Percentiles rank a stretch among this genome's conserved stretches.
Conservation (phyloP, 2,113 vertebrate species). For the Anoura caudifer region DNA sequence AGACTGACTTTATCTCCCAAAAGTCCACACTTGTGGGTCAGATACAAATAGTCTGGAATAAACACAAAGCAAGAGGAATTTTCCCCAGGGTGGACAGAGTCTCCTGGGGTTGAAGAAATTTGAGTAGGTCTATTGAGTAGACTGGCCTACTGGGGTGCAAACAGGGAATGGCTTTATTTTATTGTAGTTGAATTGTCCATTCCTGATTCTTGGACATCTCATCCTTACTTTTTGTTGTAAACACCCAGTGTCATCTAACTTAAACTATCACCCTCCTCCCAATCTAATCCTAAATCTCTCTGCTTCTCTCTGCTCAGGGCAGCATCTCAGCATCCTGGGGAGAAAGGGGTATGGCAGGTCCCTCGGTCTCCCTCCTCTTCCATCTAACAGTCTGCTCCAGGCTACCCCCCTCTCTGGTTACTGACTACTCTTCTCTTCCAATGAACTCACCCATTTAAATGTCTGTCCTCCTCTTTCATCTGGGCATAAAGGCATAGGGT, state of each 20-base stretch:
- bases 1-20: background rate
- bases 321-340: background rate
- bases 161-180: constrained; percentile 31
- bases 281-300: background rate
- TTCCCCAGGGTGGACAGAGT: background rate
- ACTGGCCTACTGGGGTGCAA: background rate
- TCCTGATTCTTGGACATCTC: background rate
- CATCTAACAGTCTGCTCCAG: too few relatives aligned
- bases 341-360: background rate
- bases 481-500: background rate
- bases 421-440: background rate
- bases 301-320: background rate
- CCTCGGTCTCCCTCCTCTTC: background rate
- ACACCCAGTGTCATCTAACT: background rate
- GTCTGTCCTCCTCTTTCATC: background rate
- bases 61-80: background rate
- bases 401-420: background rate
- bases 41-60: background rate
- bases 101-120: background rate
- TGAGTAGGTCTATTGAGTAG: background rate
- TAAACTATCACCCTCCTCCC: background rate
- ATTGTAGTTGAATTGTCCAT: background rate
- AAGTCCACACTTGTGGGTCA: background rate
- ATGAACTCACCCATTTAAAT: background rate
- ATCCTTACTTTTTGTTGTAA: background rate